Percentiles rank a stretch among this genome's conserved stretches.
These are phyloP conservation scores for Pelodiscus sinensis DNA, from an alignment of 2,113 vertebrate genomes.

Conservation along the genomic window DNA sequence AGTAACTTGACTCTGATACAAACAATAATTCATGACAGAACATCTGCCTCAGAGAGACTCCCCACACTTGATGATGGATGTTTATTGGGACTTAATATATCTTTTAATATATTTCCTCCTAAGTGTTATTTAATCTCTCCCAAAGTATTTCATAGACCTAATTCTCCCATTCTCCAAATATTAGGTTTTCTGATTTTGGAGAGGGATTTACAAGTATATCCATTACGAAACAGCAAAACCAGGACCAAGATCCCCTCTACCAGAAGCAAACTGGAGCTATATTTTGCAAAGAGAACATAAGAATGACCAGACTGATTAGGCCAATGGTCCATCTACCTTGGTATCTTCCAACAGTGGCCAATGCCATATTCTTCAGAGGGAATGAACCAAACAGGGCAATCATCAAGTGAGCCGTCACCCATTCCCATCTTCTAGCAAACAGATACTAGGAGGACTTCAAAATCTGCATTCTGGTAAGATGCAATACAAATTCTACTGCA, in stretches of 20 bases:
- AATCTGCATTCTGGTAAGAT: not conserved
- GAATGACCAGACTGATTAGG: too few species aligned
- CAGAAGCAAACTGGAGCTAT: not conserved
- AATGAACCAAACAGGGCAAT: too few species aligned
- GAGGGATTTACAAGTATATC: not conserved
- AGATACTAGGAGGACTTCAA: too few species aligned
- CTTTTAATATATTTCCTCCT: not conserved
- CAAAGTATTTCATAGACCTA: not conserved
- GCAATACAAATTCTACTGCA: not conserved
- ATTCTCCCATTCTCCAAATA: not conserved
- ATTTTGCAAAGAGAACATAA: not conserved
- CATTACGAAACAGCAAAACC: not conserved
- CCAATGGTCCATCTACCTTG: too few species aligned
- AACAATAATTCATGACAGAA: slow-evolving; percentile 26
- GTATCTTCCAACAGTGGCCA: too few species aligned
- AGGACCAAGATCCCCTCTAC: not conserved
- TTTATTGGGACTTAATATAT: slow-evolving; percentile 9
- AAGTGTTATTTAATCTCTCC: not conserved
- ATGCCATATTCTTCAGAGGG: too few species aligned
- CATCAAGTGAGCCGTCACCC: too few species aligned
- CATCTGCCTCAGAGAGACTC: not conserved
- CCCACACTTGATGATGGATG: not conserved
- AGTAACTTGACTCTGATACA: slow-evolving; percentile 37
- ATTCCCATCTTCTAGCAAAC: too few species aligned
- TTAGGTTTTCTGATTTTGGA: not conserved